Conservation (phyloP, 1,140 invertebrate genomes). For the Pemphigus obesinymphae region DNA sequence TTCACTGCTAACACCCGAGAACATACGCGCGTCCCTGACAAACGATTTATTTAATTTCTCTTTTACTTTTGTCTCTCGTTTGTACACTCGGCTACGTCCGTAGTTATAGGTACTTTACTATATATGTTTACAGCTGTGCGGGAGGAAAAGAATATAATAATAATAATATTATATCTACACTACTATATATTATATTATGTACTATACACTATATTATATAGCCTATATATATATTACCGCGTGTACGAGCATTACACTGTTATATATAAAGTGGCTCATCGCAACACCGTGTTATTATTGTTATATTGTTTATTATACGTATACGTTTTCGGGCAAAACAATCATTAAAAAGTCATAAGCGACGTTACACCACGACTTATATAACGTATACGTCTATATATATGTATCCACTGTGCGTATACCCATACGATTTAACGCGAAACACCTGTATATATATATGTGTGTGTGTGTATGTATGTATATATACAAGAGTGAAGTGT, state of each 20-base stretch:
- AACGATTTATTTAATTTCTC: constrained; percentile 29
- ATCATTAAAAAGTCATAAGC: constrained; percentile 37
- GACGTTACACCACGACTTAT: not conserved
- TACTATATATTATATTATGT: too few relatives aligned
- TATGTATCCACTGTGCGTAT: not conserved
- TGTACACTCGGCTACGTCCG: not conserved
- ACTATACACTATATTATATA: too few relatives aligned
- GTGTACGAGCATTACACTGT: not conserved
- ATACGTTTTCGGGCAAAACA: constrained; percentile 23
- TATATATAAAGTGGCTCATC: not conserved
- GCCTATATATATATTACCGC: not conserved
- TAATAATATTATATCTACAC: too few relatives aligned
- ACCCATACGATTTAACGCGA: not conserved
- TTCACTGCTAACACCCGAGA: too few relatives aligned
- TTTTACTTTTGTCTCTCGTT: constrained; percentile 13
- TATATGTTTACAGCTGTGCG: not conserved
- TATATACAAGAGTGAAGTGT: too few relatives aligned
- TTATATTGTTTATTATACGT: constrained; percentile 28
- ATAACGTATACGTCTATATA: not conserved
- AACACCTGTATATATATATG: not conserved
- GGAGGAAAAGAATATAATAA: not conserved
- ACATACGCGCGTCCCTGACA: not conserved
- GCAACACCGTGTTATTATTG: constrained; percentile 17
- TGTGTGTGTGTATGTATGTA: too few relatives aligned
- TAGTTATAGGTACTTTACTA: not conserved